phyloP scores from a whole-genome alignment of 2,888 invertebrate species.

The Sepioteuthis lessoniana region DNA sequence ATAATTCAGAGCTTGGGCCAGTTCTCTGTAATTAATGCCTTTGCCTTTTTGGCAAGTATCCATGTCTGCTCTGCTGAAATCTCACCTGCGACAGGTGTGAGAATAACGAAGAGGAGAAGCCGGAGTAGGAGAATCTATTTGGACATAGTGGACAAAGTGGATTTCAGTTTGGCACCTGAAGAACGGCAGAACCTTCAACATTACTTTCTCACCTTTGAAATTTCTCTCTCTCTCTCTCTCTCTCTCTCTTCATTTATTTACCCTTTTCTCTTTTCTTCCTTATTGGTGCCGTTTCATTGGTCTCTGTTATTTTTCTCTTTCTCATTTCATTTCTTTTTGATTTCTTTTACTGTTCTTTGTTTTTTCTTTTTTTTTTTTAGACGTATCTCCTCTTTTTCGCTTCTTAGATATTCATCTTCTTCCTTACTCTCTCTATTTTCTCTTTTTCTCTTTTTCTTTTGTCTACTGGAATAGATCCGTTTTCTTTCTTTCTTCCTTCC shows the following conservation, averaged over 20 bases:
- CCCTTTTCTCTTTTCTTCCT: background rate
- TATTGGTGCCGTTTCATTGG: background rate
- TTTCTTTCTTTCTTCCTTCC: too few species aligned
- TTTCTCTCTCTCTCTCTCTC: background rate
- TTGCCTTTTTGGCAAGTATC: background rate
- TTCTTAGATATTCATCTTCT: too few species aligned
- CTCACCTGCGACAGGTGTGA: conserved; percentile 33
- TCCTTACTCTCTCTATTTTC: too few species aligned
- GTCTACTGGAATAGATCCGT: too few species aligned
- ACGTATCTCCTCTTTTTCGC: too few species aligned
- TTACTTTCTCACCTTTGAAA: background rate
- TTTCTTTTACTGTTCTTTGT: background rate
- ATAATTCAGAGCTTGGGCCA: background rate
- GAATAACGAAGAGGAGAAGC: background rate
- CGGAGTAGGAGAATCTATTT: background rate
- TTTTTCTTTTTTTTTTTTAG: too few species aligned
- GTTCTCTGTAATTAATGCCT: background rate
- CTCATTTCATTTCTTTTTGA: too few species aligned
- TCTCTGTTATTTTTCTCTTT: background rate
- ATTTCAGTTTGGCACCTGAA: background rate
- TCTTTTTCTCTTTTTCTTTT: too few species aligned
- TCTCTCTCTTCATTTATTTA: background rate
- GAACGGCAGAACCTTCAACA: background rate
- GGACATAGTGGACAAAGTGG: conserved; percentile 10
- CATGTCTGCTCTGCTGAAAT: background rate